Percentiles rank a stretch among this genome's conserved stretches.
Evolutionary conservation across 2,797 vertebrate genomes (phyloP).

Genomic region (Pampus argenteus): DNA sequence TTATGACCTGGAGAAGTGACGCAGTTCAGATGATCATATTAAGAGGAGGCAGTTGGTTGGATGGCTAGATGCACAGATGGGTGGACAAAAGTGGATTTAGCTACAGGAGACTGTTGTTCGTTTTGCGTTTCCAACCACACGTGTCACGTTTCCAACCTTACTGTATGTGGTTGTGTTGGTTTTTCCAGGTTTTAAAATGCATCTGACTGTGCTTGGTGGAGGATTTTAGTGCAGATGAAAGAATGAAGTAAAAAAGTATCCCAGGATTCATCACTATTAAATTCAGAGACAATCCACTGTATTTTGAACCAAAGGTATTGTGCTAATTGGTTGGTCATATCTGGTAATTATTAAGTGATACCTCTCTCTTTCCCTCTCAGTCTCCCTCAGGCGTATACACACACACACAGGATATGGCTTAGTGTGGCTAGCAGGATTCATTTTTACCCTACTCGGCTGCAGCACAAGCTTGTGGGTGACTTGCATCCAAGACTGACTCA

Average conservation of each 20-base stretch:
- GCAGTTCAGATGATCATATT: no score
- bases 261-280: constrained; percentile 22
- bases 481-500: constrained; percentile 67
- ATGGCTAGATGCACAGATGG: no score
- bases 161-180: no score
- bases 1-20: no score
- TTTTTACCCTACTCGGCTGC: constrained; percentile 42
- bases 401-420: constrained; percentile 13
- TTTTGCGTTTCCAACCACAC: no score
- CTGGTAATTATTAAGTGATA: constrained; percentile 25
- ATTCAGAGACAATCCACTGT: constrained; percentile 21
- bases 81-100: no score
- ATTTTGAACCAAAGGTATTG: constrained; percentile 23
- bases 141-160: no score
- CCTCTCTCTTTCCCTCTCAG: constrained; percentile 6
- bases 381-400: constrained; percentile 4
- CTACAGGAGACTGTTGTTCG: no score
- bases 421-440: constrained; percentile 30
- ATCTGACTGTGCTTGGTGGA: constrained; percentile 29
- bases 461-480: constrained; percentile 59
- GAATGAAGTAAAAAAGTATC: constrained; percentile 24
- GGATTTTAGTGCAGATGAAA: constrained; percentile 28
- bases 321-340: constrained; percentile 41
- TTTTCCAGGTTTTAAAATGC: constrained; percentile 36
- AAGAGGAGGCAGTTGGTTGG: no score